Base-by-base conservation (phyloP, 2,113 vertebrate genomes). In the Nibea coibor region DNA sequence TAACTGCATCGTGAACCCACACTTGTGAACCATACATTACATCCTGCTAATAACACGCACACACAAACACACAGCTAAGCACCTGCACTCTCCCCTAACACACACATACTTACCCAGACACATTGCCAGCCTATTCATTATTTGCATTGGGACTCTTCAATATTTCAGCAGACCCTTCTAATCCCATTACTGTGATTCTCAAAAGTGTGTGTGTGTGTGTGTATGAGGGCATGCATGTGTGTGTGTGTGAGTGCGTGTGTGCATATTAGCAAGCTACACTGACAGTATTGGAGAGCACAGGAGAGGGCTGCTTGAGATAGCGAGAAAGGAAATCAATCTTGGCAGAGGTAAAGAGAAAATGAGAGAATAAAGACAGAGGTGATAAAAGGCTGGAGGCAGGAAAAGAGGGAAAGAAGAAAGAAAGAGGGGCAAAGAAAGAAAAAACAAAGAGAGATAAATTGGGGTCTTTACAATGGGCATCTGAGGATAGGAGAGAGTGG, bases 1-100 rank as follows among this genome's bases (percentile, higher is more conserved):
- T 94, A 95, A 94, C 95, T 95, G 94, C 93, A 91, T 93, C 92
- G 93, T 95, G 95, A 96, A 96, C 94, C 95, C 93, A 94, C 94
- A 93, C 95, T 85, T 94, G 95, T 95, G 95, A 95, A 93, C 94
- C 95, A 96, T 96, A 96, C 95, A 97, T 97, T 96, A 97, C 93
- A 94, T 94, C 91, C 91, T 57, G 93, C 96, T 96, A 70, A 56
- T 62, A 72, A 58, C 65, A 83, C 78, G 81, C 80, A 56, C 69
- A 74, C 45, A 68, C 73, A 74, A 39, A 62, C 75, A 47, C 64
- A 96, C 95, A 96, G 42, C 19, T 5, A 35, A 39, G 20, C 53
- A 31, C 74, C 63, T 28, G 22, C 35, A 57, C 31, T 75, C 51
- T 16, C 14, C 43, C 24, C 95, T 19, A 47, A 19, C 71, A 65